These are phyloP conservation scores for Boleophthalmus pectinirostris DNA, from an alignment of 2,113 vertebrate genomes.

Conservation along the genomic window DNA sequence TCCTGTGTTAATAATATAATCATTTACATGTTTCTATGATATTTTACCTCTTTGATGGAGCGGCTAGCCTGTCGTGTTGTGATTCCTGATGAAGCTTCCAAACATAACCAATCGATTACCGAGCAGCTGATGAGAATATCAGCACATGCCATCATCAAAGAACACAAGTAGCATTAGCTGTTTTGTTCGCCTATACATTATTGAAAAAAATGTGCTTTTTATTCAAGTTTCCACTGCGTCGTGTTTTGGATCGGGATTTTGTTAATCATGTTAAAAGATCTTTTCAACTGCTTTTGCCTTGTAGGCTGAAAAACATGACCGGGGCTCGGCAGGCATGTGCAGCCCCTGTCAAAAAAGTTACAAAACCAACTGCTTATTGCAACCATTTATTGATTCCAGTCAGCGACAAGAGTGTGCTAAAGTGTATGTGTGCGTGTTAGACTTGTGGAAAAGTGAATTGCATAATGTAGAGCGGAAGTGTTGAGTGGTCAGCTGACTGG, in stretches of 20 bases:
- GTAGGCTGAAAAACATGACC: too few species aligned
- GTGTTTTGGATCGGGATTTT: background rate
- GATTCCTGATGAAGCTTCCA: background rate
- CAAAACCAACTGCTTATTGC: background rate
- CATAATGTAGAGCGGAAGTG: constrained; percentile 54
- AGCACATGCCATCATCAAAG: background rate
- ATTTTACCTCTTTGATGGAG: constrained; percentile 51
- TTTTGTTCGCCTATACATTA: background rate
- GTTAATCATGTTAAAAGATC: background rate
- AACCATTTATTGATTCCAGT: too few species aligned
- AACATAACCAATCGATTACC: constrained; percentile 26
- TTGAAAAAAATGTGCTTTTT: background rate
- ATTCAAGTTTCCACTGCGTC: background rate
- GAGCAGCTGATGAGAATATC: background rate
- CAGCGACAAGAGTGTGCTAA: too few species aligned
- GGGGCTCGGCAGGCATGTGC: background rate
- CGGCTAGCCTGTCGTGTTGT: constrained; percentile 14
- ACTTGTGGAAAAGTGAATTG: background rate
- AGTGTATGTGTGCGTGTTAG: background rate
- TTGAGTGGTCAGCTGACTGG: constrained; percentile 72
- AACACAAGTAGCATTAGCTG: background rate
- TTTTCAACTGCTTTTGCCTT: constrained; percentile 64
- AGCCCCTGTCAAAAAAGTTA: background rate
- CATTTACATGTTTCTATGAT: background rate
- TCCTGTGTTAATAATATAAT: fast-evolving